Conservation (phyloP, 2,113 vertebrate species). For the Thamnophis sirtalis region DNA sequence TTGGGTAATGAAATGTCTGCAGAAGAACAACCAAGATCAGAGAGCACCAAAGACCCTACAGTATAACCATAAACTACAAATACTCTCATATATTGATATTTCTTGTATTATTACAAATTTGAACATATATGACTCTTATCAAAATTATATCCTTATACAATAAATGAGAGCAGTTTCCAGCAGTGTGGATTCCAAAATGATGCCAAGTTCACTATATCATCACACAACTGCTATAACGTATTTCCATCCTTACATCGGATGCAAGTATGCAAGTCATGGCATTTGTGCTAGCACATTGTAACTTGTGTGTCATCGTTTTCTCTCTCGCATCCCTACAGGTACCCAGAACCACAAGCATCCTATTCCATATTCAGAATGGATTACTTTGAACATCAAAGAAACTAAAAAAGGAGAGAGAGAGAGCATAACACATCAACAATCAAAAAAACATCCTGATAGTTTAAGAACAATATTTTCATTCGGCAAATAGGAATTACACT, state of each 20-base stretch:
- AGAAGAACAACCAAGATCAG: neutral
- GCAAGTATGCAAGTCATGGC: neutral
- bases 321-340: neutral
- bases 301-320: neutral
- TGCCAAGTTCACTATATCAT: neutral
- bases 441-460: neutral
- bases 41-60: neutral
- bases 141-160: neutral
- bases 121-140: neutral
- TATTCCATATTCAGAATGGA: neutral
- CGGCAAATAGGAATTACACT: neutral
- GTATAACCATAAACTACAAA: neutral
- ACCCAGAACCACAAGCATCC: neutral
- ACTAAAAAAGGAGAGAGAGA: neutral
- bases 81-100: neutral
- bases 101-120: neutral
- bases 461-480: neutral
- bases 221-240: neutral
- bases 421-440: neutral
- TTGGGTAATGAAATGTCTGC: neutral
- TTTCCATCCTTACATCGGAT: neutral
- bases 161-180: neutral
- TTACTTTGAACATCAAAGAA: neutral
- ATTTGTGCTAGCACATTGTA: neutral
- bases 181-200: neutral